A percentile compares a stretch with the other conserved stretches of the same genome.
These are phyloP conservation scores for Lycocerus yunnanus DNA, from an alignment of 2,888 invertebrate genomes.

Conservation along the genomic window DNA sequence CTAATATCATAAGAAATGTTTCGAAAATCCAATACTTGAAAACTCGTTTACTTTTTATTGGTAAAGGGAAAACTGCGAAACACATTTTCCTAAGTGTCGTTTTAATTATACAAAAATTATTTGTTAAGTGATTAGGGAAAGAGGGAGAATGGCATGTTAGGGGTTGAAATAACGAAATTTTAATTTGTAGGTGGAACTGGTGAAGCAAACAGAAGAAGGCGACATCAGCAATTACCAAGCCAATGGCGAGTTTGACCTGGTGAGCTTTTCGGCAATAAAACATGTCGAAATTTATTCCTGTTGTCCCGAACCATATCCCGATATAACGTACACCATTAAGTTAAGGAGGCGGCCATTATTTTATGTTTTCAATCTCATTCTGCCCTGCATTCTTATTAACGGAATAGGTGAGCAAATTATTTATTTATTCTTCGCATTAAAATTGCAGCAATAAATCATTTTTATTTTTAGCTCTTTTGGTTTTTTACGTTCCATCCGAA, in stretches of 20 bases:
- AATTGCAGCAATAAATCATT: not conserved
- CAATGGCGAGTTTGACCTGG: conserved; percentile 88
- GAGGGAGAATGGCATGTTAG: not conserved
- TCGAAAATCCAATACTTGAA: not conserved
- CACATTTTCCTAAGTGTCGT: not conserved
- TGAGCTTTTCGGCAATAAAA: conserved; percentile 74
- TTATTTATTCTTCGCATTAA: conserved; percentile 6
- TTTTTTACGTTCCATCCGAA: conserved; percentile 87
- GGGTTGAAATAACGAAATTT: not conserved
- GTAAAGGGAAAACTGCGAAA: not conserved
- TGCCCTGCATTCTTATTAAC: conserved; percentile 84
- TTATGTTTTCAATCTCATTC: conserved; percentile 83
- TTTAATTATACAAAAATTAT: not conserved
- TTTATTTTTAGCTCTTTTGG: conserved; percentile 68
- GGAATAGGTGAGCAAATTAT: conserved; percentile 70
- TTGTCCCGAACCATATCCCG: conserved; percentile 82
- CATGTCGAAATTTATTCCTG: conserved; percentile 79
- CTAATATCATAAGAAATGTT: not conserved
- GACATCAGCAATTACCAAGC: conserved; percentile 88
- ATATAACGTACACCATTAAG: conserved; percentile 80
- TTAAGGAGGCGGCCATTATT: conserved; percentile 78
- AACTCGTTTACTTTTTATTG: not conserved
- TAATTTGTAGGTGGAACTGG: conserved; percentile 68
- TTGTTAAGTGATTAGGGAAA: not conserved
- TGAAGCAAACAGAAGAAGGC: conserved; percentile 78